Conservation (phyloP, 2,797 vertebrate species). For the Dermochelys coriacea region DNA sequence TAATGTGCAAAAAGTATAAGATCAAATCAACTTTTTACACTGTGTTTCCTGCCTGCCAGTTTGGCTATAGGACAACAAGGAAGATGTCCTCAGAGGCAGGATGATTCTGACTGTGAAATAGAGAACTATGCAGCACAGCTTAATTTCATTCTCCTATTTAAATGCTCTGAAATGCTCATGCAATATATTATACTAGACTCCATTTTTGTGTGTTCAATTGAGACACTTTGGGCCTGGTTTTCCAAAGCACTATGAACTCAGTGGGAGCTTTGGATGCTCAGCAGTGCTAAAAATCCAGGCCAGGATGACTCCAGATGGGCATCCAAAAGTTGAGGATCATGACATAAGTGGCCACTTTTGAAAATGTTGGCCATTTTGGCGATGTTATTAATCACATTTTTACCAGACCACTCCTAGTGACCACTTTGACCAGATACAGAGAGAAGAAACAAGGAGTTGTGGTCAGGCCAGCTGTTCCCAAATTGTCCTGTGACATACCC, state of each 20-base stretch:
- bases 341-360: not conserved
- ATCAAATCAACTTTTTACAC: not conserved
- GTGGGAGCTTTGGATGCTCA: rapidly evolving
- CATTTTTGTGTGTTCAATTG: not conserved
- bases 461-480: not conserved
- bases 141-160: not conserved
- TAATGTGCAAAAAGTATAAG: not conserved
- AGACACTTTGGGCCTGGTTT: not conserved
- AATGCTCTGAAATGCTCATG: not conserved
- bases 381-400: not conserved
- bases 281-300: not conserved
- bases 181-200: not conserved
- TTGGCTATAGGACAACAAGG: not conserved
- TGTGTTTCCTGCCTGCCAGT: not conserved
- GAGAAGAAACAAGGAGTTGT: not conserved
- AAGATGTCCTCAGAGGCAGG: not conserved
- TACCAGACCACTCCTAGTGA: not conserved
- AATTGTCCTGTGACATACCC: not conserved
- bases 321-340: not conserved
- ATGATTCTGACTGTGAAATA: not conserved
- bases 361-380: not conserved
- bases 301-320: not conserved
- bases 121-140: not conserved
- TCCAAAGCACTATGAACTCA: not conserved
- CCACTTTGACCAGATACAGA: not conserved